Percentiles rank a stretch among this genome's conserved stretches.
Evolutionary conservation across 2,888 invertebrate species (phyloP).

Genomic region (Leucophora obtusa): DNA sequence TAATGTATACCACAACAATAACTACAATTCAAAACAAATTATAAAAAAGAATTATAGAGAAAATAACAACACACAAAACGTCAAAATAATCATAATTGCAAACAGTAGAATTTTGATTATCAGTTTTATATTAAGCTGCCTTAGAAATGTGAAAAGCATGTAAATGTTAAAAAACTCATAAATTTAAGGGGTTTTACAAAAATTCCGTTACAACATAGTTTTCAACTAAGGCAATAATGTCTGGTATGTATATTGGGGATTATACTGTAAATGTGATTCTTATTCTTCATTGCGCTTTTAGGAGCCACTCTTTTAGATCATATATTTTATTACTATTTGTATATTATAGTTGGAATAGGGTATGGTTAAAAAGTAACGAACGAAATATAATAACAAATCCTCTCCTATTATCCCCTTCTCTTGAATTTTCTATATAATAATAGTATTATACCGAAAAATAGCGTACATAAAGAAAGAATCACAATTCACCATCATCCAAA

Average conservation of each 20-base stretch:
- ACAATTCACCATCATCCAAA: slow-evolving; percentile 35
- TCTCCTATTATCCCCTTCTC: slow-evolving; percentile 26
- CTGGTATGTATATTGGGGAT: background rate
- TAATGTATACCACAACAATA: background rate
- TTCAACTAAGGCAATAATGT: background rate
- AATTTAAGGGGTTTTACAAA: background rate
- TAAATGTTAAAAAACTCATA: background rate
- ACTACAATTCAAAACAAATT: slow-evolving; percentile 6
- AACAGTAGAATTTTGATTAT: background rate
- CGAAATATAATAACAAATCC: slow-evolving; percentile 33
- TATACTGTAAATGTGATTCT: slow-evolving; percentile 22
- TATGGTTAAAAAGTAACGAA: slow-evolving; percentile 16
- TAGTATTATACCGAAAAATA: slow-evolving; percentile 34
- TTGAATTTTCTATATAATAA: slow-evolving; percentile 16
- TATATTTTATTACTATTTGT: slow-evolving; percentile 12
- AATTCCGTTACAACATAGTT: background rate
- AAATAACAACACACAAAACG: slow-evolving; percentile 42
- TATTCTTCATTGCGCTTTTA: slow-evolving; percentile 46
- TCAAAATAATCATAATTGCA: slow-evolving; percentile 33
- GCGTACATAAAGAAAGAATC: slow-evolving; percentile 24
- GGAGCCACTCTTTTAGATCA: slow-evolving; percentile 38
- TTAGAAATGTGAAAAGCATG: no score
- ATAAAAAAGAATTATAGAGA: slow-evolving; percentile 26
- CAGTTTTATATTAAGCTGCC: background rate
- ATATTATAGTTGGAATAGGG: background rate